Evolutionary conservation across 2,888 invertebrate species (phyloP).

Genomic region (Megastigmus dorsalis): DNA sequence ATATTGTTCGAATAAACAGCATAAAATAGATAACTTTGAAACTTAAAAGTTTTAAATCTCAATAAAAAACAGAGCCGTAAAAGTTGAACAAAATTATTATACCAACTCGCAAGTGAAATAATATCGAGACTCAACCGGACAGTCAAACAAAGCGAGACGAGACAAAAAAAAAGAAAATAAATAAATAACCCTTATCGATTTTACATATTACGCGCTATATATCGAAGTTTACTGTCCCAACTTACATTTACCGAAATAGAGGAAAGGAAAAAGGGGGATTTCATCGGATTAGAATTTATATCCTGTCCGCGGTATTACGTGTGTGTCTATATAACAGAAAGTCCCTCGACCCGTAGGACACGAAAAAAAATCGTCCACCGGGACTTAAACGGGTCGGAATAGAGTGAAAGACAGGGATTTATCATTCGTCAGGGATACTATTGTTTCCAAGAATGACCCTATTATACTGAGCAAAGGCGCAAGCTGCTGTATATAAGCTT

Average conservation of each 20-base stretch:
- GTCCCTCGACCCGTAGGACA: neutral
- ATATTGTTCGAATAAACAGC: no score
- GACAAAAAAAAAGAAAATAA: no score
- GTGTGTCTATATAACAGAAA: slow-evolving; percentile 22
- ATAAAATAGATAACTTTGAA: no score
- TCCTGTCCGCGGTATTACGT: slow-evolving; percentile 26
- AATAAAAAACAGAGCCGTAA: no score
- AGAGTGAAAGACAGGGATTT: slow-evolving; percentile 25
- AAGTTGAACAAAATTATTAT: no score
- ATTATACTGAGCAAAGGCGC: slow-evolving; percentile 22
- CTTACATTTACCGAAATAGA: neutral
- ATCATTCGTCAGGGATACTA: slow-evolving; percentile 41
- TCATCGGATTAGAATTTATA: slow-evolving; percentile 38
- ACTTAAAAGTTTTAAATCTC: no score
- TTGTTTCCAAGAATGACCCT: slow-evolving; percentile 42
- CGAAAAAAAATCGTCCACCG: slow-evolving; percentile 29
- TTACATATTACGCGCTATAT: slow-evolving; percentile 7
- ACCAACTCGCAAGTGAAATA: no score
- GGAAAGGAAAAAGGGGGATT: slow-evolving; percentile 14
- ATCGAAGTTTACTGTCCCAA: slow-evolving; percentile 7
- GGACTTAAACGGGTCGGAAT: slow-evolving; percentile 12
- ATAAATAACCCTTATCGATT: no score
- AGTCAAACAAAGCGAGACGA: no score
- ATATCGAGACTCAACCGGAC: no score
- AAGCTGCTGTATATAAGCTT: slow-evolving; percentile 36